Evolutionary conservation across 2,888 invertebrate species (phyloP), one percentile per base, ranked within the genome.

Genomic region (Halictus quadricinctus): DNA sequence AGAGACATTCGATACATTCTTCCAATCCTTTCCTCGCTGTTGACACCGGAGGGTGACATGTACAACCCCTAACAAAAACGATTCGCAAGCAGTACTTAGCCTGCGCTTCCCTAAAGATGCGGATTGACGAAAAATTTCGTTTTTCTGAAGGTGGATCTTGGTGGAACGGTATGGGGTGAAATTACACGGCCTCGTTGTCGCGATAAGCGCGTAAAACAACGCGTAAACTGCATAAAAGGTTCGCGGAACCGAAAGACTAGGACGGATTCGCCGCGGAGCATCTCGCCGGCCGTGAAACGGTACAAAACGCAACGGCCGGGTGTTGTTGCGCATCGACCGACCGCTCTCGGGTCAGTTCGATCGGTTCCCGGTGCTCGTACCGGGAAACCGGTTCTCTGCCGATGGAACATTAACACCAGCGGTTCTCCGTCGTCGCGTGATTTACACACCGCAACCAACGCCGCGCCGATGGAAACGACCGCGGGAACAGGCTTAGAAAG

Each of bases 351-450:
- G 85, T 90, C 90, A 87, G 87, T 87, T 88, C 89, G 90, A 90
- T 90, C 90, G 90, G 79, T 88, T 88, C 86, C 79, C 77, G 70
- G 70, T 81, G 41, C 21, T 21, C 12, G 21, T 72, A 77, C 76
- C 76, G 66, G 73, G 73, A 88, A 69, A 89, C 90, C 89, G 90
- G 90, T 89, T 89, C 79, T 54, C 80, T 41, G 36, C 74, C 83
- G 72, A 79, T 78, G 81, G 80, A 82, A 80, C 88, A 87, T 85
- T 89, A 87, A 81, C 88, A 69, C 83, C 84, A 83, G 90, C 86
- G 90, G 88, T 90, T 90, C 90, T 90, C 90, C 79, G 18, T 54
- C 54, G 74, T 84, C 83, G 74, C 64, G 84, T 82, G 89, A 89
- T 89, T 88, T 82, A 88, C 81, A 84, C 60, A n/a, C 10, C 54